Evolutionary conservation across 1,140 invertebrate genomes (phyloP).

Genomic region (Gyrodactylus salaris): DNA sequence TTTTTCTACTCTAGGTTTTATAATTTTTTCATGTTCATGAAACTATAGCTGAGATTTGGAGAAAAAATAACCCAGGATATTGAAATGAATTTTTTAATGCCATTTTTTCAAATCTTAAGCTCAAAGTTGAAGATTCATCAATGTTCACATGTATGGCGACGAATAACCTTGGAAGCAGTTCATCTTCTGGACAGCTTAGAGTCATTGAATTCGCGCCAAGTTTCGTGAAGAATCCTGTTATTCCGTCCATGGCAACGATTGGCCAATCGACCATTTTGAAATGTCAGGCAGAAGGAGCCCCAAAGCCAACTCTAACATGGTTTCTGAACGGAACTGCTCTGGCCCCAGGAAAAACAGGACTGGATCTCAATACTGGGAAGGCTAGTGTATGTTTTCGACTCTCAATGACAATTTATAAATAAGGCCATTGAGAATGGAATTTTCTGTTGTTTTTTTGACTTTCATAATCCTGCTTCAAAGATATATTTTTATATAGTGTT

Average conservation of each 20-base stretch:
- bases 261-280: slow-evolving; percentile 55
- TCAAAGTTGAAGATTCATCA: slow-evolving; percentile 41
- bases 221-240: slow-evolving; percentile 52
- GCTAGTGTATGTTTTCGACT: neutral
- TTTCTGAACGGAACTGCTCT: neutral
- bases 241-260: slow-evolving; percentile 54
- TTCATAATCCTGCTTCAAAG: neutral
- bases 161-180: slow-evolving; percentile 50
- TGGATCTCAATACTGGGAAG: neutral
- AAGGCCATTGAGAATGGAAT: slow-evolving; percentile 4
- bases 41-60: too few relatives aligned
- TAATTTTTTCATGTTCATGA: too few relatives aligned
- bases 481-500: neutral
- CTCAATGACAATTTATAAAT: neutral
- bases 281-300: slow-evolving; percentile 71
- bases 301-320: slow-evolving; percentile 26
- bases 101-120: slow-evolving; percentile 21
- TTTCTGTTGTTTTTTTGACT: neutral
- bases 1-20: too few relatives aligned
- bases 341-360: neutral
- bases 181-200: slow-evolving; percentile 51
- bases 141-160: slow-evolving; percentile 72
- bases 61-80: neutral
- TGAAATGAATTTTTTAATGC: neutral
- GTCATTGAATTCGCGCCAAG: slow-evolving; percentile 45